Evolutionary conservation across 2,888 invertebrate genomes (phyloP).

Genomic region (Smittia aterrima): DNA sequence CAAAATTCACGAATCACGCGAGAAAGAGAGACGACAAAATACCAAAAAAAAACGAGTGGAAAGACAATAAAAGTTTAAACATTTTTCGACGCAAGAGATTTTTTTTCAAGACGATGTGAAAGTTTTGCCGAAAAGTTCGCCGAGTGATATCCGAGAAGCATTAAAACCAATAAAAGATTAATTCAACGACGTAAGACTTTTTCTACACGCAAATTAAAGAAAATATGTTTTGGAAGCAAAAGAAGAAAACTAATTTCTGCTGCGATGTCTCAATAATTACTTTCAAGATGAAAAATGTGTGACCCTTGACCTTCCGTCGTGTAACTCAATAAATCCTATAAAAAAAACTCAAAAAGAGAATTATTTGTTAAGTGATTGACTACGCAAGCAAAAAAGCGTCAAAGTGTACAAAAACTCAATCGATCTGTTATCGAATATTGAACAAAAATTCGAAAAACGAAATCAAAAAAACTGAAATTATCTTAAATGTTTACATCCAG

Average conservation of each 20-base stretch:
- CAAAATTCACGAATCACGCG: slow-evolving; percentile 31
- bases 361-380: neutral
- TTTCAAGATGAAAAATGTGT: slow-evolving; percentile 18
- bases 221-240: slow-evolving; percentile 40
- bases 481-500: slow-evolving; percentile 54
- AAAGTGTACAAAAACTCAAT: neutral
- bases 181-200: neutral
- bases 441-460: neutral
- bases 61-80: neutral
- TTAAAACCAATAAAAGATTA: neutral
- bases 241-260: slow-evolving; percentile 28
- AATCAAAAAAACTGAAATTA: neutral
- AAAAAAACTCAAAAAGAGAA: slow-evolving; percentile 3
- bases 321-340: neutral
- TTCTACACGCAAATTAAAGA: neutral
- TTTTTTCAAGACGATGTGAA: neutral
- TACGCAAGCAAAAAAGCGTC: neutral
- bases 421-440: neutral
- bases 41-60: neutral
- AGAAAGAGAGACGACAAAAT: neutral
- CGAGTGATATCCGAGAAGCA: neutral
- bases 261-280: neutral
- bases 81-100: neutral
- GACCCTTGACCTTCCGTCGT: neutral
- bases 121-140: neutral